Conservation (phyloP, 2,113 vertebrate species). For the Camelus dromedarius region DNA sequence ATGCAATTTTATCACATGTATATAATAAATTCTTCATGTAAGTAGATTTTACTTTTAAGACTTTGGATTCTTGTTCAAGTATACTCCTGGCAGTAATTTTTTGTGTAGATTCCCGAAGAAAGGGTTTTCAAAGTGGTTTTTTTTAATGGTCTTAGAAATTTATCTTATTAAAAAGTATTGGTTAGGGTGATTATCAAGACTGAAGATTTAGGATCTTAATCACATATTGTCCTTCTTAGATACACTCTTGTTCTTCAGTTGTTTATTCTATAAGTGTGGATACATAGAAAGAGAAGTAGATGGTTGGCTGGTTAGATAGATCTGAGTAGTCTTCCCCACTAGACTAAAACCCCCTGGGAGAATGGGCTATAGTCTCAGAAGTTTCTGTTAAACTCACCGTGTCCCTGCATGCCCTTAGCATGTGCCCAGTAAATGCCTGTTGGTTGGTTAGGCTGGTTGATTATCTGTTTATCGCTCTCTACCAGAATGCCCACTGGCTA, state of each 20-base stretch:
- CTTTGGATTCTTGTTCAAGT: background rate
- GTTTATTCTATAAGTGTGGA: background rate
- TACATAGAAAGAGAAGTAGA: background rate
- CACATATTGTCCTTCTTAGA: background rate
- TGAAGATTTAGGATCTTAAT: background rate
- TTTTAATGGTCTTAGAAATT: background rate
- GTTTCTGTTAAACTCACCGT: background rate
- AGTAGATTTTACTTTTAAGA: conserved; percentile 31
- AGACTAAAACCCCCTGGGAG: background rate
- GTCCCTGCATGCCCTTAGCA: background rate
- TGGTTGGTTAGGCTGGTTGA: background rate
- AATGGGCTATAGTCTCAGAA: background rate
- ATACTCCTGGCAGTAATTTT: background rate
- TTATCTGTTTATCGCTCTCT: background rate
- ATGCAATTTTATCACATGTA: background rate
- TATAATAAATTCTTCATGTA: background rate
- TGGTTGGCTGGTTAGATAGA: background rate
- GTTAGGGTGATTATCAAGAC: background rate
- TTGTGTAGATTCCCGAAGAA: background rate
- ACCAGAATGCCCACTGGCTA: background rate
- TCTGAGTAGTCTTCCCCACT: background rate
- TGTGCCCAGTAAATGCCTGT: background rate
- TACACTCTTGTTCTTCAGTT: background rate
- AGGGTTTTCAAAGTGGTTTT: background rate
- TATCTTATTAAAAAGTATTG: background rate